Conservation (phyloP, 2,113 vertebrate genomes). For the Gorsachius goisagi region DNA sequence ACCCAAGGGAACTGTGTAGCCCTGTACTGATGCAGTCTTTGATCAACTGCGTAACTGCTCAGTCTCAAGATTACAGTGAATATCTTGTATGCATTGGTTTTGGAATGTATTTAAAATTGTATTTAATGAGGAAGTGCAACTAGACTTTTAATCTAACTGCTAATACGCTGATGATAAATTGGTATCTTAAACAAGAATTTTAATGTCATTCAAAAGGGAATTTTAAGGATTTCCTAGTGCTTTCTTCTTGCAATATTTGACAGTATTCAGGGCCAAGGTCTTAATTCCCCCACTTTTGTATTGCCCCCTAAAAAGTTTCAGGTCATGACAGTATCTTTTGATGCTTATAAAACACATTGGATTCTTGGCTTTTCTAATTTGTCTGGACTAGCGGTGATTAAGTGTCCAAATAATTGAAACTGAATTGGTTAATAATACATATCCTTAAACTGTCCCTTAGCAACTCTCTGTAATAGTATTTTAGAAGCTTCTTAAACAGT, state of each 20-base stretch:
- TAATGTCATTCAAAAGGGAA: neutral
- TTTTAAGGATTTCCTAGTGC: neutral
- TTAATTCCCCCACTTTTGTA: neutral
- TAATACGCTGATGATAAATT: neutral
- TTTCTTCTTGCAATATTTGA: neutral
- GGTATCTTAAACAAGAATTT: neutral
- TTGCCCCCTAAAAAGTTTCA: neutral
- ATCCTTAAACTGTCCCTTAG: neutral
- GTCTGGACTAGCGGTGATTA: neutral
- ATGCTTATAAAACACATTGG: neutral
- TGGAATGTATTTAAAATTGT: neutral
- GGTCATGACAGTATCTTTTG: neutral
- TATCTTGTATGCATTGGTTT: neutral
- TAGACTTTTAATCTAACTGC: neutral
- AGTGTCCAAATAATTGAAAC: neutral
- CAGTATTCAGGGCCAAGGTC: neutral
- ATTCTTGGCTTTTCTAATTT: neutral
- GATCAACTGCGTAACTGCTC: neutral
- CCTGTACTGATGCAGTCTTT: neutral
- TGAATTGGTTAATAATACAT: neutral
- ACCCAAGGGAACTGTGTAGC: neutral
- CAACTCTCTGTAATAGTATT: neutral
- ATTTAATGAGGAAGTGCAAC: neutral
- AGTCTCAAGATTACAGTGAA: neutral
- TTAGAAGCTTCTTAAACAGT: neutral